Percentiles rank a stretch among this genome's conserved stretches.
Evolutionary conservation across 2,888 invertebrate genomes (phyloP).

Genomic region (Laspeyria flexula): DNA sequence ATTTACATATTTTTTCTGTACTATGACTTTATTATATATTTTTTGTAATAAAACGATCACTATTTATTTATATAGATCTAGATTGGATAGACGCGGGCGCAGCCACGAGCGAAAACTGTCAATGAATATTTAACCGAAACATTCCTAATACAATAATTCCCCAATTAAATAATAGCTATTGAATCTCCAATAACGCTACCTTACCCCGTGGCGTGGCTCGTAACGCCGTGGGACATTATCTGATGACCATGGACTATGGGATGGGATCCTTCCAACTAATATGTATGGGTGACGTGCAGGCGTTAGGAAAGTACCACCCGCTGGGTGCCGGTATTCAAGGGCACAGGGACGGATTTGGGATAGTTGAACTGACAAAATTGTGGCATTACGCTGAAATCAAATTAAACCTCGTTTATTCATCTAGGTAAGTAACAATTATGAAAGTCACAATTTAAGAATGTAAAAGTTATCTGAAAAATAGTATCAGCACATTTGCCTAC

Average conservation of each 20-base stretch:
- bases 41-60: too few relatives aligned
- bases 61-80: too few relatives aligned
- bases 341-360: constrained; percentile 20
- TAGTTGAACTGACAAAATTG: neutral
- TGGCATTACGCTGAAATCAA: too few relatives aligned
- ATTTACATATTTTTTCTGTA: too few relatives aligned
- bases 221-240: constrained; percentile 34
- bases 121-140: neutral
- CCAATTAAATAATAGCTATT: constrained; percentile 22
- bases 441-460: too few relatives aligned
- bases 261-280: constrained; percentile 11
- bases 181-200: constrained; percentile 16
- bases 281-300: constrained; percentile 32
- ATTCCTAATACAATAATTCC: constrained; percentile 6
- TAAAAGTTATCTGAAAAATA: too few relatives aligned
- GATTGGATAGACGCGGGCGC: too few relatives aligned
- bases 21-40: too few relatives aligned
- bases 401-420: too few relatives aligned
- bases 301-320: constrained; percentile 36
- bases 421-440: too few relatives aligned
- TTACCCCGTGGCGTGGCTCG: constrained; percentile 14
- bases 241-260: constrained; percentile 19
- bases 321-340: constrained; percentile 29
- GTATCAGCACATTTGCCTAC: too few relatives aligned
- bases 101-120: too few relatives aligned